Percentiles rank a stretch among this genome's conserved stretches.
Evolutionary conservation across 64 coral and sea anemone species (phyloP).

Genomic region (Montipora sp.): DNA sequence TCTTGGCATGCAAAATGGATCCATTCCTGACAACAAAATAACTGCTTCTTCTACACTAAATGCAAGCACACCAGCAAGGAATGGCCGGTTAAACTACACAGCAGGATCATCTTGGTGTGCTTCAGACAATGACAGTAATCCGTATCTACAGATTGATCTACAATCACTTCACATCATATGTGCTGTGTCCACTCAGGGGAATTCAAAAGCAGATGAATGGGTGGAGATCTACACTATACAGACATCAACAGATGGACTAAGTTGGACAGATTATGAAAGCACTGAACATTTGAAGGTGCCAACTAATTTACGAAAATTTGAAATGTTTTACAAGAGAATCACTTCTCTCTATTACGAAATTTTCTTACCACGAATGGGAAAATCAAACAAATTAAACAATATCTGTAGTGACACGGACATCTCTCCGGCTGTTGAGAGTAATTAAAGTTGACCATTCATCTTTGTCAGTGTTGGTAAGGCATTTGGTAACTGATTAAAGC

Average conservation of each 20-base stretch:
- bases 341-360: too few species aligned
- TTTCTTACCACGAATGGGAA: too few species aligned
- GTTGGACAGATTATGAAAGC: slow-evolving; percentile 43
- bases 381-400: too few species aligned
- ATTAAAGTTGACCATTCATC: too few species aligned
- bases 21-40: slow-evolving; percentile 11
- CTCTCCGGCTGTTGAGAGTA: too few species aligned
- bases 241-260: slow-evolving; percentile 26
- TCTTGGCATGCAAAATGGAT: slow-evolving; percentile 25
- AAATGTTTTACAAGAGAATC: neutral
- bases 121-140: slow-evolving; percentile 35
- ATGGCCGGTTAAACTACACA: slow-evolving; percentile 44
- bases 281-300: slow-evolving; percentile 1
- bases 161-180: slow-evolving; percentile 50
- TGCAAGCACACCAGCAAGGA: slow-evolving; percentile 27
- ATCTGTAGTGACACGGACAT: too few species aligned
- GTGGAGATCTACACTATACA: slow-evolving; percentile 52
- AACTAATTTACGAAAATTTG: neutral
- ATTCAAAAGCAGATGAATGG: slow-evolving; percentile 63
- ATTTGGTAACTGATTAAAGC: too few species aligned
- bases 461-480: too few species aligned
- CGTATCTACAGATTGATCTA: slow-evolving; percentile 76
- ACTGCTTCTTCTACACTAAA: slow-evolving; percentile 31
- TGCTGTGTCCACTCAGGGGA: slow-evolving; percentile 67
- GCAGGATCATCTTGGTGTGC: slow-evolving; percentile 77